phyloP scores from a whole-genome alignment of 2,113 vertebrate genomes.

The Coryphaenoides rupestris region DNA sequence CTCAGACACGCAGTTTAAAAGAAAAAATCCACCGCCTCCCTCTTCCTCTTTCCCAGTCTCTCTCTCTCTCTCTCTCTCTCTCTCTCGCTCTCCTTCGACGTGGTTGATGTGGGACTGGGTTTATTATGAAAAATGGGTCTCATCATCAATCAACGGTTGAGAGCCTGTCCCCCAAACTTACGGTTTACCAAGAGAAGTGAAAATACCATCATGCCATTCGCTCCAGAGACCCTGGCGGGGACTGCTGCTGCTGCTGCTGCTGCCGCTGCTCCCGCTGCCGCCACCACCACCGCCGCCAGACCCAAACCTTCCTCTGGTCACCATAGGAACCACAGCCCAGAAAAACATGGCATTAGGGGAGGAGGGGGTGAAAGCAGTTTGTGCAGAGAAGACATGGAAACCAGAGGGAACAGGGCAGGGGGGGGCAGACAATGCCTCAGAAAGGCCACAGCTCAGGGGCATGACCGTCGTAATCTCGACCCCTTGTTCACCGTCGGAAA shows the following conservation, averaged over 20 bases:
- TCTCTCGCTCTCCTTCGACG: slow-evolving; percentile 23
- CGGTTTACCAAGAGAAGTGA: slow-evolving; percentile 46
- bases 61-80: slow-evolving; percentile 8
- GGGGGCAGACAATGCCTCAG: slow-evolving; percentile 35
- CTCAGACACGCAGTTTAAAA: slow-evolving; percentile 22
- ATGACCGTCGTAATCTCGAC: slow-evolving; percentile 48
- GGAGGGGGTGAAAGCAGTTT: too few relatives aligned
- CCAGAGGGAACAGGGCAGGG: slow-evolving; percentile 33
- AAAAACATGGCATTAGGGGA: slow-evolving; percentile 18
- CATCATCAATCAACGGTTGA: slow-evolving; percentile 38
- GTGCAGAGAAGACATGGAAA: slow-evolving; percentile 47
- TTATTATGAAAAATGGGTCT: slow-evolving; percentile 30
- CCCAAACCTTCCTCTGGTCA: slow-evolving; percentile 55
- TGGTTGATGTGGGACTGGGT: slow-evolving; percentile 32
- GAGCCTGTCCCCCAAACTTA: slow-evolving; percentile 30
- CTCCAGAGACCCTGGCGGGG: slow-evolving; percentile 46
- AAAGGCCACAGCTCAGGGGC: slow-evolving; percentile 40
- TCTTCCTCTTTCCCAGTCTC: not conserved
- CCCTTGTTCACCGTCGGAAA: slow-evolving; percentile 49
- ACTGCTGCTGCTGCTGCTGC: slow-evolving; percentile 49
- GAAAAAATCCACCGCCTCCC: slow-evolving; percentile 3
- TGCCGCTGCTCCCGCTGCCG: slow-evolving; percentile 45
- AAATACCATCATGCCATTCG: slow-evolving; percentile 37
- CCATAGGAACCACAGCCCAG: slow-evolving; percentile 50
- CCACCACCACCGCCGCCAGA: too few relatives aligned